Conservation (phyloP, 2,113 vertebrate species). For the Oryzias woworae region DNA sequence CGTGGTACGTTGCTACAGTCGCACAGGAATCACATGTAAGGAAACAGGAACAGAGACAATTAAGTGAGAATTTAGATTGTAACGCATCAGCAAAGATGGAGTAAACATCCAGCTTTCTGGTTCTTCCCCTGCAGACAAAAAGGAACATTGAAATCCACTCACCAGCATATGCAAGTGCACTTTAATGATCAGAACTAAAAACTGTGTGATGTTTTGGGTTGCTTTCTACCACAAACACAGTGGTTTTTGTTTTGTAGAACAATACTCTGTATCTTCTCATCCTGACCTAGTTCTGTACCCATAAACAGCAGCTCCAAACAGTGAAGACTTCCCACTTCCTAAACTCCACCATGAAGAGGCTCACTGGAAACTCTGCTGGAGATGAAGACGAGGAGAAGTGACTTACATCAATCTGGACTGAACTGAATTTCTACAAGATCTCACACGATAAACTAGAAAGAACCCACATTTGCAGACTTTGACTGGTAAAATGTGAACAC, state of each 20-base stretch:
- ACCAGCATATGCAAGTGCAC: background rate
- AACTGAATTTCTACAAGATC: too few species aligned
- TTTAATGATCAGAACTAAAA: background rate
- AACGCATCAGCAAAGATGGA: conserved; percentile 4
- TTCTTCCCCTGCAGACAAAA: background rate
- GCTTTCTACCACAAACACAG: conserved; percentile 32
- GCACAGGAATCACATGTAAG: too few species aligned
- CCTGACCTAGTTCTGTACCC: conserved; percentile 61
- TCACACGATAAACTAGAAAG: too few species aligned
- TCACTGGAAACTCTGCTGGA: too few species aligned
- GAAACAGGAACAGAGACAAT: too few species aligned
- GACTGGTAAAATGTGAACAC: too few species aligned
- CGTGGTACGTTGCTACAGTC: too few species aligned
- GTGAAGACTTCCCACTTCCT: background rate
- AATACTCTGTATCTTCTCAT: conserved; percentile 62
- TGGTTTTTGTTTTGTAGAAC: conserved; percentile 55
- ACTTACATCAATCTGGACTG: too few species aligned
- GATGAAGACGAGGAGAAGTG: too few species aligned
- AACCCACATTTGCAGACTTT: too few species aligned
- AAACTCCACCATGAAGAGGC: too few species aligned
- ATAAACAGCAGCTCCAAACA: conserved; percentile 49
- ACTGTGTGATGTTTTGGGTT: background rate
- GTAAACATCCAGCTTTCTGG: conserved; percentile 1
- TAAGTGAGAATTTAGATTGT: background rate
- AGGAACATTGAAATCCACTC: background rate